Evolutionary conservation across 2,113 vertebrate genomes (phyloP).

Genomic region (Halcyon senegalensis): DNA sequence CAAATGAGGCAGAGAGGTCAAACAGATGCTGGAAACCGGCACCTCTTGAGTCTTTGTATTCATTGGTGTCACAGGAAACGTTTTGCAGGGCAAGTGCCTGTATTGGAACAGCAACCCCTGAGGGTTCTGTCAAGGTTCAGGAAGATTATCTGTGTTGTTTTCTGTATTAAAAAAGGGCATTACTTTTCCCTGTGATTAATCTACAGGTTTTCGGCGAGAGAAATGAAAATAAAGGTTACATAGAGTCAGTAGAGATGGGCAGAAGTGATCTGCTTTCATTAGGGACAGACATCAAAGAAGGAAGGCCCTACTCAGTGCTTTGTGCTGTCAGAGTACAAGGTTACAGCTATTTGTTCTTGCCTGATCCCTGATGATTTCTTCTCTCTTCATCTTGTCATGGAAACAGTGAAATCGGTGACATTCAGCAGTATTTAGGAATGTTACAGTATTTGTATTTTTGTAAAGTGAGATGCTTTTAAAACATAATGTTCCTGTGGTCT

Average conservation of each 20-base stretch:
- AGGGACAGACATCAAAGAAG: too few species aligned
- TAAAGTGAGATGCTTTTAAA: background rate
- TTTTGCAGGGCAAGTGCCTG: background rate
- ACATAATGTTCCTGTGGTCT: background rate
- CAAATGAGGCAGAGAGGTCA: background rate
- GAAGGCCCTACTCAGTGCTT: too few species aligned
- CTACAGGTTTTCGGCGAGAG: background rate
- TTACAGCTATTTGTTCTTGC: background rate
- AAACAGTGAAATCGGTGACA: background rate
- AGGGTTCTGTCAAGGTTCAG: background rate
- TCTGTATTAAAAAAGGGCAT: background rate
- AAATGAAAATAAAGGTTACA: background rate
- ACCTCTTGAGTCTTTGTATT: background rate
- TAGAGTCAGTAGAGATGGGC: background rate
- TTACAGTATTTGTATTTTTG: background rate
- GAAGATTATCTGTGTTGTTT: background rate
- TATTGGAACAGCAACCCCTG: background rate
- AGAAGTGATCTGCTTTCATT: background rate
- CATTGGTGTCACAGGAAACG: background rate
- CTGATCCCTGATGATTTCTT: background rate
- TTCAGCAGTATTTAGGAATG: too few species aligned
- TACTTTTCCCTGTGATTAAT: background rate
- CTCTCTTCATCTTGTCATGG: background rate
- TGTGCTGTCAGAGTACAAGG: accelerated
- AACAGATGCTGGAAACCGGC: background rate